Evolutionary conservation across 2,113 vertebrate genomes (phyloP), one percentile per base, ranked within the genome.

Genomic region (Phyllostomus hastatus): DNA sequence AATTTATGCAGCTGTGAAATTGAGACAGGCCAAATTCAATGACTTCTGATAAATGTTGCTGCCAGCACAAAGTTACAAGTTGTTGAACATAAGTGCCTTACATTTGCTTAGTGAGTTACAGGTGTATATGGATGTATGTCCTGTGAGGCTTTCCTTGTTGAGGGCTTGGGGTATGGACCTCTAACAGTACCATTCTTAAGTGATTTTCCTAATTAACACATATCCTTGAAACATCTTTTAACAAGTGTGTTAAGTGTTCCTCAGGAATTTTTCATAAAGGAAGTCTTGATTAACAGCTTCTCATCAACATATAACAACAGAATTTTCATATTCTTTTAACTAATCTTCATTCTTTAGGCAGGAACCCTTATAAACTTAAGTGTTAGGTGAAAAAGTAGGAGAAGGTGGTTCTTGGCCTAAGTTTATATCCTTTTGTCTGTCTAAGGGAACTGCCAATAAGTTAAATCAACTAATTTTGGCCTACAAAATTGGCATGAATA

Each of bases 381-480:
- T 82, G 81, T 86, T 90, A 28, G 54, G 9, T 69, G 35, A 54
- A 93, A 73, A 50, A 66, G 61, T 31, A 73, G 52, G 46, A 95
- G 59, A 90, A 88, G 59, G 64, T 41, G 48, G 24, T 89, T 79
- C 22, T 43, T 95, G 79, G 59, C 19, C 26, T 61, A 43, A 88
- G 76, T 35, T 33, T 94, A 28, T 59, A 50, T 85, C 46, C 28
- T 83, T 88, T 86, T 88, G 81, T 46, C 72, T 85, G 10, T 66
- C 46, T 85, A 95, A 76, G 88, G 43, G 75, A 43, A 75, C 52
- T 95, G 91, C 93, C 93, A 97, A 0, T 92, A 88, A 84, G 38
- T 88, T 95, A 92, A 95, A 95, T 69, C 72, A 94, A 67, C 89
- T 95, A 72, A 95, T 96, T 92, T 90, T 96, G 90, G 61, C 91